phyloP scores from a whole-genome alignment of 2,888 invertebrate genomes.

The Sceliomorpha sp. region DNA sequence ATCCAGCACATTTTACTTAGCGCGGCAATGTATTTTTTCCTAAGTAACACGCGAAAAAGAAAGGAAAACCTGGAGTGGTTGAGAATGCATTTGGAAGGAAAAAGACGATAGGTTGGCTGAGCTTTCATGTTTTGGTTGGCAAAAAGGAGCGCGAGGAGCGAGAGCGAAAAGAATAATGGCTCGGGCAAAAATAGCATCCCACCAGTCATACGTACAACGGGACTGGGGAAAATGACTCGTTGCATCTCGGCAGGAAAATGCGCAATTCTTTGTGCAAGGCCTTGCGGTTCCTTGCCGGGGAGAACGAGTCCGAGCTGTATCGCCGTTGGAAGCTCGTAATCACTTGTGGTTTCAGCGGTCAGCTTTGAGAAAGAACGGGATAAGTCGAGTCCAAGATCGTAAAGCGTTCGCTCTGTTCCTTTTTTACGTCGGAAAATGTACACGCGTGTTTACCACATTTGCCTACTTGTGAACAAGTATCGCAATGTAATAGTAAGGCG shows the following conservation, averaged over 20 bases:
- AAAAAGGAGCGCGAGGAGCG: constrained; percentile 29
- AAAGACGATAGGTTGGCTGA: constrained; percentile 27
- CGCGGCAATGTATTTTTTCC: too few relatives aligned
- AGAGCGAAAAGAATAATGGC: constrained; percentile 33
- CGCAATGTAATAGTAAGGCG: too few relatives aligned
- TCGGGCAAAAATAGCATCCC: constrained; percentile 24
- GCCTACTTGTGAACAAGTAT: background rate
- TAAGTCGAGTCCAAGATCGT: constrained; percentile 18
- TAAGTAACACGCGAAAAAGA: background rate
- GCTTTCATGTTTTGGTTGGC: constrained; percentile 30
- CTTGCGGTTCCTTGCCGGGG: constrained; percentile 19
- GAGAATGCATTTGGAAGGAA: constrained; percentile 25
- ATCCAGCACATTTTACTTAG: too few relatives aligned
- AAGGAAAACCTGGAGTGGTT: constrained; percentile 8
- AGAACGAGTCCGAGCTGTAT: background rate
- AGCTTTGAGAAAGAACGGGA: constrained; percentile 17
- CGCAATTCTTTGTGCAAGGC: constrained; percentile 23
- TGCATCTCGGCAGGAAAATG: constrained; percentile 32
- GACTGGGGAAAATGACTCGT: constrained; percentile 33
- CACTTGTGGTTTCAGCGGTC: constrained; percentile 28
- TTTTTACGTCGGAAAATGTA: too few relatives aligned
- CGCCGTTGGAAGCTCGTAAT: constrained; percentile 19
- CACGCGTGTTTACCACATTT: background rate
- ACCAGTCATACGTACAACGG: constrained; percentile 25
- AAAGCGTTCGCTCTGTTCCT: constrained; percentile 1